Conservation (phyloP, 1,140 invertebrate species). For the Drosophila pseudoananassae region DNA sequence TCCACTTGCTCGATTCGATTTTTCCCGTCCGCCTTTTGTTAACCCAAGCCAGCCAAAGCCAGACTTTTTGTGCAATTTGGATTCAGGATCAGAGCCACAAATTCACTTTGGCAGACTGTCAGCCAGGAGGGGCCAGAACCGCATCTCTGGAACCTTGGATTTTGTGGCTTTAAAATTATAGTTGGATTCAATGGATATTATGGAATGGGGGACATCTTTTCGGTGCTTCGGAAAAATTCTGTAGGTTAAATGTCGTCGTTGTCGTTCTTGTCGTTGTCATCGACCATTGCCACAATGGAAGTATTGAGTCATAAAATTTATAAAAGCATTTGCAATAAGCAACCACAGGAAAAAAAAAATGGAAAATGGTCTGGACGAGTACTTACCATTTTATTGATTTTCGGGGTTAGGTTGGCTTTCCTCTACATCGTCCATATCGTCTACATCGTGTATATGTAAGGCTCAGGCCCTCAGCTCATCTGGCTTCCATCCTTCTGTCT, state of each 20-base stretch:
- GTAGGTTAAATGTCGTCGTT: slow-evolving; percentile 70
- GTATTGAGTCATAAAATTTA: slow-evolving; percentile 80
- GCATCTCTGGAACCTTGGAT: slow-evolving; percentile 30
- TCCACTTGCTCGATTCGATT: slow-evolving; percentile 65
- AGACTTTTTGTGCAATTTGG: slow-evolving; percentile 61
- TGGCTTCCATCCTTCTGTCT: slow-evolving; percentile 2
- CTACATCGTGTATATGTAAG: not conserved
- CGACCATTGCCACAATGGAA: slow-evolving; percentile 53
- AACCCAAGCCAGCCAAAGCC: slow-evolving; percentile 64
- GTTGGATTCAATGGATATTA: slow-evolving; percentile 37
- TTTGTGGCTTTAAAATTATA: slow-evolving; percentile 78
- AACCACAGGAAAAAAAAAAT: slow-evolving; percentile 41
- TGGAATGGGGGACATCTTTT: slow-evolving; percentile 17
- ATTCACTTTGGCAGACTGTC: slow-evolving; percentile 50
- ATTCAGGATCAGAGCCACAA: slow-evolving; percentile 59
- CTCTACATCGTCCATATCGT: slow-evolving; percentile 5
- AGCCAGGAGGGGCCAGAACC: slow-evolving; percentile 3
- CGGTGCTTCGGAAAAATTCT: slow-evolving; percentile 44
- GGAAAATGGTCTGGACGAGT: slow-evolving; percentile 50
- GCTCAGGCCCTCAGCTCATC: slow-evolving; percentile 6
- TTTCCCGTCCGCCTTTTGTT: slow-evolving; percentile 27
- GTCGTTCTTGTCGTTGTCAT: slow-evolving; percentile 39
- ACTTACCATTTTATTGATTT: slow-evolving; percentile 81
- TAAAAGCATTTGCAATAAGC: slow-evolving; percentile 77
- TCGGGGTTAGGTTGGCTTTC: slow-evolving; percentile 39